Evolutionary conservation across 1,140 invertebrate species (phyloP).

Genomic region (Aphis gossypii): DNA sequence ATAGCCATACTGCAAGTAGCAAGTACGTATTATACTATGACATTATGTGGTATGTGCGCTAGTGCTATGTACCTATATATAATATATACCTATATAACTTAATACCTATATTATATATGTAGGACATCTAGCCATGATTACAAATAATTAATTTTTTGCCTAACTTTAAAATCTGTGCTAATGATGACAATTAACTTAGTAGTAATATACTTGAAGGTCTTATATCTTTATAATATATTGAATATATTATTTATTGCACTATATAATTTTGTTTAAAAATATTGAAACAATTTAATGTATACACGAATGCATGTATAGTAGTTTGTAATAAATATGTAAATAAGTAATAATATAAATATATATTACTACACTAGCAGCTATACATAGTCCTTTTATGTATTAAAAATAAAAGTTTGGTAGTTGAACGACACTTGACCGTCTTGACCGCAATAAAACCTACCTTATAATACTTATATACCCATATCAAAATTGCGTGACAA

Average conservation of each 20-base stretch:
- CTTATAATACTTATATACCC: background rate
- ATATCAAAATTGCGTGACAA: background rate
- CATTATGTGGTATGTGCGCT: no score
- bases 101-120: no score
- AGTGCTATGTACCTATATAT: no score
- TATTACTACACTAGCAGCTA: no score
- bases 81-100: no score
- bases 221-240: background rate
- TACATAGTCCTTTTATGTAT: no score
- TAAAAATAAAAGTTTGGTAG: background rate
- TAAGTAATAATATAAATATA: no score
- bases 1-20: background rate
- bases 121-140: no score
- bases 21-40: background rate
- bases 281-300: background rate
- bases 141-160: background rate
- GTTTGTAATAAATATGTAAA: no score
- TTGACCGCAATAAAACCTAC: background rate
- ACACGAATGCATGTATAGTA: no score
- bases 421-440: background rate
- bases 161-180: background rate
- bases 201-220: background rate
- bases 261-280: background rate
- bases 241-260: background rate
- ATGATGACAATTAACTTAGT: background rate